Conservation (phyloP, 2,113 vertebrate species). For the Mystacornis crossleyi region DNA sequence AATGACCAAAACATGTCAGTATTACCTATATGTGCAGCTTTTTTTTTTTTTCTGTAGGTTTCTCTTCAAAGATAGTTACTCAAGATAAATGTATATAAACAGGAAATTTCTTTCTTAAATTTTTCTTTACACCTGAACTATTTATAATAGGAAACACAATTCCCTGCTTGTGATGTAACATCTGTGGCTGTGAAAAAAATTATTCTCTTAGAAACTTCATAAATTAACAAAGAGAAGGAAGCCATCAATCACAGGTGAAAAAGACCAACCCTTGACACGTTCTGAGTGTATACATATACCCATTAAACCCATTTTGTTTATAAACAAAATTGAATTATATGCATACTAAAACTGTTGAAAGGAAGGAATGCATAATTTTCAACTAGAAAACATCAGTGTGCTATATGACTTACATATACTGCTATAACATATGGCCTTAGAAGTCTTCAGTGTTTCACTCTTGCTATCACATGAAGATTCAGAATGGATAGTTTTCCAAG, state of each 20-base stretch:
- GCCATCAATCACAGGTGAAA: slow-evolving; percentile 42
- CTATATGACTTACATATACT: background rate
- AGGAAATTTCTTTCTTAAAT: slow-evolving; percentile 66
- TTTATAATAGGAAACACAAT: slow-evolving; percentile 52
- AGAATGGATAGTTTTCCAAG: background rate
- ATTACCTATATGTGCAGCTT: slow-evolving; percentile 34
- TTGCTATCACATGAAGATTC: background rate
- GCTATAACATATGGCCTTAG: background rate
- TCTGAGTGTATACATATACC: background rate
- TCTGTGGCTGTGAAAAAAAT: slow-evolving; percentile 47
- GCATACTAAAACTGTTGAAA: background rate
- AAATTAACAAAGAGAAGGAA: slow-evolving; percentile 51
- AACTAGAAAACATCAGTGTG: background rate
- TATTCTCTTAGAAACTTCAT: slow-evolving; percentile 43
- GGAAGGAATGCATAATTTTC: background rate
- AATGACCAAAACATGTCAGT: slow-evolving; percentile 45
- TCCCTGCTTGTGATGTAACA: slow-evolving; percentile 60
- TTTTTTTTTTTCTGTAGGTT: background rate
- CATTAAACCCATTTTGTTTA: background rate
- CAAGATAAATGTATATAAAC: slow-evolving; percentile 59
- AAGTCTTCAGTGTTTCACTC: background rate
- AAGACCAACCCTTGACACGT: slow-evolving; percentile 9
- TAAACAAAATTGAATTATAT: background rate
- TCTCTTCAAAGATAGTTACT: slow-evolving; percentile 44
- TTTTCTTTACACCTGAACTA: slow-evolving; percentile 67